Evolutionary conservation across 2,888 invertebrate species (phyloP), one percentile per base, ranked within the genome.

Genomic region (Gryllus longicercus): DNA sequence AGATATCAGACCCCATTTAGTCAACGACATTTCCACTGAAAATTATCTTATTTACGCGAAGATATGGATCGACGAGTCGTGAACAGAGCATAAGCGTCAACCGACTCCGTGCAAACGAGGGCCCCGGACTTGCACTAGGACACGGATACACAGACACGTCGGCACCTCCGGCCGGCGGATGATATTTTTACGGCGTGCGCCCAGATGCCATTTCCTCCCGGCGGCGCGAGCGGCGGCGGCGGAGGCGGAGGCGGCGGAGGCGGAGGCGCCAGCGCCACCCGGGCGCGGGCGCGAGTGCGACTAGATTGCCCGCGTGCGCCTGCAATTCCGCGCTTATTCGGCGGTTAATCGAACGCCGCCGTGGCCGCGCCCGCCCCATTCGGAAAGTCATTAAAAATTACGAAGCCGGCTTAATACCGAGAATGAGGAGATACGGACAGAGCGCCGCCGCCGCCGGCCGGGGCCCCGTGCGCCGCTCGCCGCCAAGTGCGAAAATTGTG

Each of bases 221-320:
- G 63, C 16, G 63, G 63, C 63, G 63, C 63, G 63, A 2, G 63
- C 63, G 16, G 63, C 63, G 12, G 63, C 11, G 63, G 63, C 63
- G 63, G 12, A 5, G 63, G 63, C 63, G 63, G n/a, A n/a, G n/a
- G 63, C 63, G 16, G 63, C 63, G 12, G 63, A 63, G 63, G 63
- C 63, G 63, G 12, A 5, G 63, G 63, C 63, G 63, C 63, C 12
- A 16, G 63, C 63, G n/a, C 38, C 38, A 38, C 38, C 38, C 38
- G 38, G 38, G 38, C 38, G 63, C 16, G 63, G 63, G n/a, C 16
- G 63, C 14, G 38, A n/a, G 63, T 11, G 63, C 63, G 16, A 63
- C 63, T 63, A 63, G 63, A 63, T 63, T 63, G 63, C 63, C 63
- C 63, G 63, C 63, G 63, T 63, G 63, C 63, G 63, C 63, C 63